phyloP scores from a whole-genome alignment of 2,113 vertebrate genomes.

The Corythornis vintsioides region DNA sequence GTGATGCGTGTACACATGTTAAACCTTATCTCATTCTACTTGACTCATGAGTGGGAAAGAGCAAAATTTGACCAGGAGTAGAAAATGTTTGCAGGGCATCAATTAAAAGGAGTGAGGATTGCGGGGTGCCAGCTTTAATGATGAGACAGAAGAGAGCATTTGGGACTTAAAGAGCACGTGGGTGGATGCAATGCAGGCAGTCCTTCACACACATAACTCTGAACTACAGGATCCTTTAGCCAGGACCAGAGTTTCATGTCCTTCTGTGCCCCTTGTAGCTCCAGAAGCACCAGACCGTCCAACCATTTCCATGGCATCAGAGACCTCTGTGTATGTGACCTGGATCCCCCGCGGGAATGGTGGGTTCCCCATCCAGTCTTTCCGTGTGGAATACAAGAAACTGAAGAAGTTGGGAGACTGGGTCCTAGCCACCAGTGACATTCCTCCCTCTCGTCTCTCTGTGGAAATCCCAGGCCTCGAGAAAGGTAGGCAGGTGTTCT shows the following conservation, averaged over 20 bases:
- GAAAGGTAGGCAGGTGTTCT: slow-evolving; percentile 83
- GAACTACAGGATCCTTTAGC: background rate
- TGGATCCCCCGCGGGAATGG: slow-evolving; percentile 98
- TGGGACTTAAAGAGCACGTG: background rate
- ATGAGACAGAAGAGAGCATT: background rate
- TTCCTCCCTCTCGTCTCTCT: slow-evolving; percentile 93
- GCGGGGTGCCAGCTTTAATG: background rate
- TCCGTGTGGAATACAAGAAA: slow-evolving; percentile 94
- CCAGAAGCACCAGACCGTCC: slow-evolving; percentile 97
- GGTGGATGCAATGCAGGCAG: background rate
- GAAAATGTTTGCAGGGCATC: background rate
- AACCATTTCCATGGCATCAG: slow-evolving; percentile 93
- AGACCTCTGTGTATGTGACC: slow-evolving; percentile 94
- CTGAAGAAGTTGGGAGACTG: slow-evolving; percentile 91
- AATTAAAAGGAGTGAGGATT: background rate
- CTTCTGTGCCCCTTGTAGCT: slow-evolving; percentile 73
- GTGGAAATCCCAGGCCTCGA: slow-evolving; percentile 93
- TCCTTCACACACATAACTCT: background rate
- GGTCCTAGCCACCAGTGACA: slow-evolving; percentile 90
- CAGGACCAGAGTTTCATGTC: background rate
- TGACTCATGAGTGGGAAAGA: background rate
- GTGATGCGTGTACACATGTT: background rate
- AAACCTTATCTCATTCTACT: background rate
- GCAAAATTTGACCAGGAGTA: background rate
- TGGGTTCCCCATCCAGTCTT: slow-evolving; percentile 95